Evolutionary conservation across 1,140 invertebrate genomes (phyloP).

Genomic region (Aphelenchoides besseyi): DNA sequence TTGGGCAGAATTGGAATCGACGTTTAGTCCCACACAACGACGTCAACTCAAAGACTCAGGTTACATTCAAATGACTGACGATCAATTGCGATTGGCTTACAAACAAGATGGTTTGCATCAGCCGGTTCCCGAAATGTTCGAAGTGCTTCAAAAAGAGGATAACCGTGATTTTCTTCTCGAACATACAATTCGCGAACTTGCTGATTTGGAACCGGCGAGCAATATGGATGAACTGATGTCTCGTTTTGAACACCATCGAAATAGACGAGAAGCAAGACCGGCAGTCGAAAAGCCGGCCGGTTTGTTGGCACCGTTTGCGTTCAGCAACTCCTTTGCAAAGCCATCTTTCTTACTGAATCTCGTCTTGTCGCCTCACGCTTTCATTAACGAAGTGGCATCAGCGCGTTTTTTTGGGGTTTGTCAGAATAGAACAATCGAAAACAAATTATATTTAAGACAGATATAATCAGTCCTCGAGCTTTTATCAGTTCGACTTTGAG

Average conservation of each 20-base stretch:
- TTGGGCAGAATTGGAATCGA: not conserved
- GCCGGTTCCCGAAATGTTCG: not conserved
- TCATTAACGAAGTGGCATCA: too few relatives aligned
- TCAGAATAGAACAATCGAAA: too few relatives aligned
- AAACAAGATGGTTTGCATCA: not conserved
- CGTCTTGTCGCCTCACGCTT: not conserved
- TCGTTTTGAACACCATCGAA: constrained; percentile 1
- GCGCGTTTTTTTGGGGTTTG: too few relatives aligned
- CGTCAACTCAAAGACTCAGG: not conserved
- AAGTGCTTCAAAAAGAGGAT: not conserved
- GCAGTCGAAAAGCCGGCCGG: not conserved
- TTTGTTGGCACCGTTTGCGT: constrained; percentile 13
- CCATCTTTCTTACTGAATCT: not conserved
- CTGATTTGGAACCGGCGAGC: not conserved
- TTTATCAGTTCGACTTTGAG: not conserved
- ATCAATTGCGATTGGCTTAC: not conserved
- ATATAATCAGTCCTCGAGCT: not conserved
- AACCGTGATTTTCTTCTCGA: not conserved
- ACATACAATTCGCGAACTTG: not conserved
- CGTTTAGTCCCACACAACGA: not conserved
- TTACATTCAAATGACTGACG: constrained; percentile 1
- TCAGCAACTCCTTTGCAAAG: not conserved
- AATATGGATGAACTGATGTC: not conserved
- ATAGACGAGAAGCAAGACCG: not conserved
- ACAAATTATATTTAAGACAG: not conserved